Evolutionary conservation across 2,113 vertebrate species (phyloP), one percentile per base, ranked within the genome.

Genomic region (Sapajus apella): DNA sequence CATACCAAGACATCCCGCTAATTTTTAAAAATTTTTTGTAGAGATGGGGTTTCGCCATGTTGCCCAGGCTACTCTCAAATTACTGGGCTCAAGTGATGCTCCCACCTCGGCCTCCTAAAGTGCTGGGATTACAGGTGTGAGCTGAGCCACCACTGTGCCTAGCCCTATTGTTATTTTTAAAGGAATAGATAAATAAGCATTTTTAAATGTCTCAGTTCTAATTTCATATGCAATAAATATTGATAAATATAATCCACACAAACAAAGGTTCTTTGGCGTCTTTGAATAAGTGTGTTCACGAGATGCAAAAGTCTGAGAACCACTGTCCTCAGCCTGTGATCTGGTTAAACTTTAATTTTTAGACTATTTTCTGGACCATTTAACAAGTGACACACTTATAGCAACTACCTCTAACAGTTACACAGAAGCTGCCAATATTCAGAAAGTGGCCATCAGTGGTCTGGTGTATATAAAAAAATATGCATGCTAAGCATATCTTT

Each of bases 331-430:
- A 32, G 52, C 77, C 20, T 56, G 64, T 77, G 43, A n/a, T 77
- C 40, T 97, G 87, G 94, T 97, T 94, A 97, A 95, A 97, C 58
- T 98, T 97, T 92, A 92, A 97, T 95, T 95, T 94, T 94, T 90
- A 96, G 96, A 89, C 81, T 68, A 37, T 95, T 97, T 98, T 97
- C 96, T 96, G 94, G 95, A 97, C 86, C 88, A 90, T 91, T 96
- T 96, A 97, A 96, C 81, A 80, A 92, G 56, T 66, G 94, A 94
- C 80, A 56, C n/a, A 85, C 82, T 96, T 95, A 90, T 66, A 96
- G 58, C 43, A 75, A 80, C 47, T 47, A 8, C 58, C 37, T 82
- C 84, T 72, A 91, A 68, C 52, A 25, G 72, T 75, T 64, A 16
- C 56, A 81, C 20, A 40, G 18, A 93, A 80, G 83, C 84, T 84